Evolutionary conservation across 1,140 invertebrate species (phyloP).

Genomic region (Argopecten irradians): DNA sequence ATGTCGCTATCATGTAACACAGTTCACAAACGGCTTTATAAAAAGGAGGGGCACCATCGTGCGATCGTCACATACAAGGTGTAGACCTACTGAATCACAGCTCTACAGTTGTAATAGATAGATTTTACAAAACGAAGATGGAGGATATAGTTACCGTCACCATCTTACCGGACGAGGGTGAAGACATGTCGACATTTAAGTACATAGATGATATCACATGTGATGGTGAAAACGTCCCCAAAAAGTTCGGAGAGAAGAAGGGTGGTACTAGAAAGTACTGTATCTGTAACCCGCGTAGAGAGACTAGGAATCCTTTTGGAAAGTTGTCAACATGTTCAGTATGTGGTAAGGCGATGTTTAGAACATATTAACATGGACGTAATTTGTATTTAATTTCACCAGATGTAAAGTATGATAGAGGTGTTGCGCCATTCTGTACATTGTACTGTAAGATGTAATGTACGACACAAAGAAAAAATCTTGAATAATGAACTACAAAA

Average conservation of each 20-base stretch:
- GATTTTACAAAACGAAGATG: background rate
- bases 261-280: background rate
- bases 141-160: background rate
- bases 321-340: background rate
- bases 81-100: no score
- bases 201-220: background rate
- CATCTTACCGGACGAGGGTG: background rate
- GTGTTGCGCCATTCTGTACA: no score
- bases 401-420: no score
- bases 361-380: no score
- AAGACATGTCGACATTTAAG: no score
- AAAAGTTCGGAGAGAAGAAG: background rate
- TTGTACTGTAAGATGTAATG: no score
- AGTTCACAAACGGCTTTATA: background rate
- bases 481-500: no score
- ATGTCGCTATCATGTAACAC: background rate
- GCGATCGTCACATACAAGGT: background rate
- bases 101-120: background rate
- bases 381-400: no score
- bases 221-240: background rate
- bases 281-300: background rate
- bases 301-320: background rate
- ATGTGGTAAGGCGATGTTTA: background rate
- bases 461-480: no score
- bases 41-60: background rate